phyloP scores from a whole-genome alignment of 1,140 invertebrate species.

The Leptinotarsa texana region DNA sequence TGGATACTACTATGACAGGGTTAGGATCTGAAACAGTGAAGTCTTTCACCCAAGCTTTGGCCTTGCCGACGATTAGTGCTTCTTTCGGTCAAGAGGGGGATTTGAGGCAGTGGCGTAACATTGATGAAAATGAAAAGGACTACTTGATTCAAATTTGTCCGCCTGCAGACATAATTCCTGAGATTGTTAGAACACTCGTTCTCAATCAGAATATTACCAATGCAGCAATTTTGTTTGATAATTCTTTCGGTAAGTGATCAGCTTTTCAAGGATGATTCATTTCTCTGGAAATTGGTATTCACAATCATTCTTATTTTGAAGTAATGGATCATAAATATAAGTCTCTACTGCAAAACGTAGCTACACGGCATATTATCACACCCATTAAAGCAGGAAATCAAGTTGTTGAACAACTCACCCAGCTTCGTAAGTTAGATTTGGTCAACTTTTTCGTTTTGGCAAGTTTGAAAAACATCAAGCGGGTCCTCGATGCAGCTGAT shows the following conservation, averaged over 20 bases:
- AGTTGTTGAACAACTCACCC: slow-evolving; percentile 68
- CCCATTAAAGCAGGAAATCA: slow-evolving; percentile 60
- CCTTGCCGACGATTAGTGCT: slow-evolving; percentile 78
- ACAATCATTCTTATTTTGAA: slow-evolving; percentile 50
- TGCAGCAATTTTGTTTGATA: slow-evolving; percentile 87
- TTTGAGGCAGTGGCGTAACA: slow-evolving; percentile 75
- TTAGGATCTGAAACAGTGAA: slow-evolving; percentile 80
- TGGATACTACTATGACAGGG: slow-evolving; percentile 79
- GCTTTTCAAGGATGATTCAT: not conserved
- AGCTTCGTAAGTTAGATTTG: slow-evolving; percentile 78
- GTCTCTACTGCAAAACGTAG: slow-evolving; percentile 82
- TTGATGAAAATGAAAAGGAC: slow-evolving; percentile 68
- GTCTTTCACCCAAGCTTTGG: slow-evolving; percentile 76
- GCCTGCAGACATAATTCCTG: slow-evolving; percentile 80
- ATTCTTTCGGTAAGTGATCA: slow-evolving; percentile 72
- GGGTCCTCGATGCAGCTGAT: slow-evolving; percentile 62
- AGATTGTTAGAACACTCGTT: slow-evolving; percentile 79
- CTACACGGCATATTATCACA: slow-evolving; percentile 82
- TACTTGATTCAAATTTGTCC: slow-evolving; percentile 78
- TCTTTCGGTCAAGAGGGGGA: slow-evolving; percentile 84
- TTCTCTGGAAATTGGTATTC: not conserved
- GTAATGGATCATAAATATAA: slow-evolving; percentile 93
- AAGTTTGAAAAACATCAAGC: slow-evolving; percentile 69
- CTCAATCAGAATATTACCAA: slow-evolving; percentile 83
- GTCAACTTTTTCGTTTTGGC: slow-evolving; percentile 87